Percentiles rank a stretch among this genome's conserved stretches.
phyloP scores from a whole-genome alignment of 2,888 invertebrate genomes.

The Polyommatus icarus region DNA sequence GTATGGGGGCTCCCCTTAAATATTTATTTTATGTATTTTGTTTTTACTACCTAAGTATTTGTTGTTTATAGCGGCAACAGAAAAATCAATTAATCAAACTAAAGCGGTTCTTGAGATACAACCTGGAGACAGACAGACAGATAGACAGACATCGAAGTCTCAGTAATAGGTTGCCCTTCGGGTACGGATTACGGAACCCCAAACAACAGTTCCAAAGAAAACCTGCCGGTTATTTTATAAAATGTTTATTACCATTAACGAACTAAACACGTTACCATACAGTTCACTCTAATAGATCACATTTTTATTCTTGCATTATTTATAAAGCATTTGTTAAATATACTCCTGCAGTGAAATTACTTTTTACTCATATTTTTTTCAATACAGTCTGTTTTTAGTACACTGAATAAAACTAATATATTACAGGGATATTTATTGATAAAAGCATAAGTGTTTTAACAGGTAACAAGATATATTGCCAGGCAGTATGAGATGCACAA shows the following conservation, averaged over 20 bases:
- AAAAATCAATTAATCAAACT: too few species aligned
- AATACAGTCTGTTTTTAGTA: neutral
- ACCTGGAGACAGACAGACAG: too few species aligned
- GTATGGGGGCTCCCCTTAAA: too few species aligned
- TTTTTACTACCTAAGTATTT: too few species aligned
- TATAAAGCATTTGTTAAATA: conserved; percentile 54
- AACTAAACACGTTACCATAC: conserved; percentile 66
- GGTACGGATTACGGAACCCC: neutral
- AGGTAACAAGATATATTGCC: conserved; percentile 14
- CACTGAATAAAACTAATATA: neutral
- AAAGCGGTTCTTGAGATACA: too few species aligned
- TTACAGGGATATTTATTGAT: neutral
- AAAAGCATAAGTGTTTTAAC: neutral
- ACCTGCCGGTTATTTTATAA: conserved; percentile 44
- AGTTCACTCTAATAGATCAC: conserved; percentile 59
- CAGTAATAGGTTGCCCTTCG: neutral
- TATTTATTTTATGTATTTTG: too few species aligned
- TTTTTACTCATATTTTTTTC: neutral
- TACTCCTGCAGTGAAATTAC: neutral
- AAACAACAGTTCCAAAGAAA: neutral
- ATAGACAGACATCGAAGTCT: too few species aligned
- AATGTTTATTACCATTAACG: conserved; percentile 66
- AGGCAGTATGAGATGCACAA: neutral
- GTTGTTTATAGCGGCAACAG: too few species aligned
- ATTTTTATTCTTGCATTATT: conserved; percentile 55